A percentile compares a stretch with the other conserved stretches of the same genome.
Evolutionary conservation across 2,113 vertebrate genomes (phyloP).

Genomic region (Corynorhinus townsendii): DNA sequence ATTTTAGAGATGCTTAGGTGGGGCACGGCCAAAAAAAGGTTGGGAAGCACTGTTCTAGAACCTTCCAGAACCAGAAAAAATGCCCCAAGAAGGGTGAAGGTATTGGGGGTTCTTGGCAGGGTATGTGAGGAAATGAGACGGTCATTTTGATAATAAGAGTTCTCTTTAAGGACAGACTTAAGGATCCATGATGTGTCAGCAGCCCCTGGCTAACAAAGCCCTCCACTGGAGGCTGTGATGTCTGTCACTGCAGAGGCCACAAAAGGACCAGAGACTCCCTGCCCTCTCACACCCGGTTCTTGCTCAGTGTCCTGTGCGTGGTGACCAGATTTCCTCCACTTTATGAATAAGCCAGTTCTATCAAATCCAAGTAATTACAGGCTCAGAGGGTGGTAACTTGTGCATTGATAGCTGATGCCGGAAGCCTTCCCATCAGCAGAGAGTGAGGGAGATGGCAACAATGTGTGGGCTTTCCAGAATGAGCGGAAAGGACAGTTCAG

Average conservation of each 20-base stretch:
- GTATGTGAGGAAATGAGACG: neutral
- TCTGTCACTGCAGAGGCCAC: neutral
- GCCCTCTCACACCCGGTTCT: neutral
- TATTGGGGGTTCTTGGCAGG: neutral
- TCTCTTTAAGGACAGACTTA: neutral
- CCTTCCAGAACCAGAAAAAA: neutral
- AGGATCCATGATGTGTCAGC: neutral
- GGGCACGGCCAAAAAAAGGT: too few relatives aligned
- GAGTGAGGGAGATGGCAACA: neutral
- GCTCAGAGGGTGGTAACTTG: neutral
- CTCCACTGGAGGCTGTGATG: neutral
- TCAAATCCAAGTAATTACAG: neutral
- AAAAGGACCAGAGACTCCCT: neutral
- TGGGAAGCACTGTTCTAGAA: neutral
- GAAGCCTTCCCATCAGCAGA: neutral
- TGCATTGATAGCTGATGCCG: neutral
- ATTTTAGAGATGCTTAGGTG: too few relatives aligned
- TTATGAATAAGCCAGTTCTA: neutral
- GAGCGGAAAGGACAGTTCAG: neutral
- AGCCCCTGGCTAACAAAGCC: neutral
- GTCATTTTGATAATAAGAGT: neutral
- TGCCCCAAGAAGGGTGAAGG: neutral
- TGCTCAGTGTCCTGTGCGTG: neutral
- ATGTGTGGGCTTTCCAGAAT: too few relatives aligned
- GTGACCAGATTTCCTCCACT: conserved; percentile 33